These are phyloP conservation scores for Ophion slaviceki DNA, from an alignment of 2,888 invertebrate species.

Conservation along the genomic window DNA sequence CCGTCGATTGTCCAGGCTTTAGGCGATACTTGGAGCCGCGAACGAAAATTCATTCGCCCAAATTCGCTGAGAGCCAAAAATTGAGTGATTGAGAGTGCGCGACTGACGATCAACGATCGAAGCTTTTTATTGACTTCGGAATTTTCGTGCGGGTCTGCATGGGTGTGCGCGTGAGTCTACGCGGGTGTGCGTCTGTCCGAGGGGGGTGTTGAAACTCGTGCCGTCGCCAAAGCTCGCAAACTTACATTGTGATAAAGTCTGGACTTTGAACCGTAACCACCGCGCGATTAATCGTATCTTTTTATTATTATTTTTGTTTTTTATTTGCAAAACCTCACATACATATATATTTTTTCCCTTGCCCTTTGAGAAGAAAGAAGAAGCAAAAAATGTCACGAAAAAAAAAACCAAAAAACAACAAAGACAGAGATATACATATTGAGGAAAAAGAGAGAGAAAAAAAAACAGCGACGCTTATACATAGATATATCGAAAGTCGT, in stretches of 20 bases:
- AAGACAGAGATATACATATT: constrained; percentile 41
- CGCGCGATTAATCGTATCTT: constrained; percentile 63
- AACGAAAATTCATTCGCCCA: constrained; percentile 17
- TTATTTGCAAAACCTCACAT: constrained; percentile 49
- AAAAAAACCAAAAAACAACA: constrained; percentile 44
- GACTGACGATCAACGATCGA: constrained; percentile 19
- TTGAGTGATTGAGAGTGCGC: constrained; percentile 14
- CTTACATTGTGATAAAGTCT: constrained; percentile 83
- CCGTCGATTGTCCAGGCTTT: constrained; percentile 73
- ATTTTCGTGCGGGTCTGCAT: constrained; percentile 19
- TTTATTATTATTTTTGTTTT: constrained; percentile 55
- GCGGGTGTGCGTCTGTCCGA: constrained; percentile 47
- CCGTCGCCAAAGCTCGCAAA: constrained; percentile 77
- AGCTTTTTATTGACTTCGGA: constrained; percentile 16
- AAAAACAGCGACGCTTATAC: background rate
- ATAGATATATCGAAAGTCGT: constrained; percentile 44
- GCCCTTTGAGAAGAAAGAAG: constrained; percentile 11
- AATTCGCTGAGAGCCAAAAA: constrained; percentile 56
- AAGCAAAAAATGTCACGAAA: constrained; percentile 11
- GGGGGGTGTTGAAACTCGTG: constrained; percentile 43
- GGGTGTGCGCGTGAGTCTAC: background rate
- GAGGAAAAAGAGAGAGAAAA: background rate
- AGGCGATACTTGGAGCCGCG: constrained; percentile 10
- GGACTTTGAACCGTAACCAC: constrained; percentile 75
- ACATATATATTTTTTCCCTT: constrained; percentile 18